These are phyloP conservation scores for Serranus cabrilla DNA, from an alignment of 2,797 vertebrate genomes.

Conservation along the genomic window DNA sequence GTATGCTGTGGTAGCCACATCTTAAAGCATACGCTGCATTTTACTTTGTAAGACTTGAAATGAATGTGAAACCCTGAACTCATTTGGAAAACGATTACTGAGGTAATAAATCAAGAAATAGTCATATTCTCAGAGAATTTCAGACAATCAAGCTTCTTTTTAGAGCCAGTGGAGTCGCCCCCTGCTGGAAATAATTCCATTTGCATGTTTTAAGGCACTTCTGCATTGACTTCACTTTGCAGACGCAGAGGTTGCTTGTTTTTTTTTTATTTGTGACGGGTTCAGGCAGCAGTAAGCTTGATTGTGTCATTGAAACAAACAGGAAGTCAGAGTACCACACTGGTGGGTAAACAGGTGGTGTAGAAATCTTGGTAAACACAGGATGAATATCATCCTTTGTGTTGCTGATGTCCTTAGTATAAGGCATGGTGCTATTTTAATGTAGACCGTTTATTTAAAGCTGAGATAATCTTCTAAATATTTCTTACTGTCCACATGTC, in stretches of 20 bases:
- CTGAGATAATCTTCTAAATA: background rate
- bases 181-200: no score
- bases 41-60: no score
- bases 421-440: background rate
- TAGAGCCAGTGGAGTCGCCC: no score
- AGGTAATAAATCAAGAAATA: no score
- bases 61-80: no score
- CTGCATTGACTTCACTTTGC: background rate
- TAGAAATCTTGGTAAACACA: slow-evolving; percentile 4
- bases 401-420: background rate
- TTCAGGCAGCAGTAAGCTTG: background rate
- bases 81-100: no score
- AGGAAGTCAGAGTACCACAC: background rate
- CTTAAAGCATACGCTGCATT: background rate
- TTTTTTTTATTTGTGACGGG: background rate
- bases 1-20: no score
- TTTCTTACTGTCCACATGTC: background rate
- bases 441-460: slow-evolving; percentile 13
- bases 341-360: background rate
- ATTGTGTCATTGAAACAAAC: background rate
- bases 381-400: background rate
- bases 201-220: no score
- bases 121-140: no score
- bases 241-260: background rate
- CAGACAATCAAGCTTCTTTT: no score